A percentile compares a stretch with the other conserved stretches of the same genome.
These are phyloP conservation scores for Cantharis flavilabris DNA, from an alignment of 2,888 invertebrate genomes.

Conservation along the genomic window DNA sequence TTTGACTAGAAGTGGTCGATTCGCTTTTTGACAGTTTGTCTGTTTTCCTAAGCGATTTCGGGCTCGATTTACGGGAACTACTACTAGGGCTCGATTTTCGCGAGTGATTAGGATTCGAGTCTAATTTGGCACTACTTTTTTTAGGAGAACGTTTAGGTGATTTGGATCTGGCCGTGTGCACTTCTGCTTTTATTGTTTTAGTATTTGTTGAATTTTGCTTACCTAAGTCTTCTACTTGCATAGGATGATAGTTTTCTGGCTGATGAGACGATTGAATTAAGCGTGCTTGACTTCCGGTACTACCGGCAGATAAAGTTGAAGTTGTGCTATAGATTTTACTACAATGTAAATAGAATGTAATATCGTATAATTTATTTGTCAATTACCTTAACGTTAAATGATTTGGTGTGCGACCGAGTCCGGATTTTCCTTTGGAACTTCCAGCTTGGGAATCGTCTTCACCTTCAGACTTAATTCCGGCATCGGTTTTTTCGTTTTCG, in stretches of 20 bases:
- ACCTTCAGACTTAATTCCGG: slow-evolving; percentile 84
- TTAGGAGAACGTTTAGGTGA: slow-evolving; percentile 47
- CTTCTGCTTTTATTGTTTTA: slow-evolving; percentile 57
- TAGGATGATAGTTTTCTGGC: slow-evolving; percentile 89
- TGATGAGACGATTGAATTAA: slow-evolving; percentile 93
- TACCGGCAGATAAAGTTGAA: slow-evolving; percentile 91
- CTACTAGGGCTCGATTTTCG: slow-evolving; percentile 45
- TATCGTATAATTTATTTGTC: not conserved
- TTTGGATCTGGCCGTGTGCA: slow-evolving; percentile 46
- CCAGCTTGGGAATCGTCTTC: slow-evolving; percentile 80
- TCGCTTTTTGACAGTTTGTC: slow-evolving; percentile 7
- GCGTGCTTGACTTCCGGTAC: slow-evolving; percentile 90
- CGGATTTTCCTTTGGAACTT: slow-evolving; percentile 63
- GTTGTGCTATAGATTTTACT: slow-evolving; percentile 72
- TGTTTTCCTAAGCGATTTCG: slow-evolving; percentile 34
- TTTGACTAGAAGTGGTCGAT: slow-evolving; percentile 13
- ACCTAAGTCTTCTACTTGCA: slow-evolving; percentile 88
- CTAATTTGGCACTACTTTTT: slow-evolving; percentile 40
- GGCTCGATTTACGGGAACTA: slow-evolving; percentile 30
- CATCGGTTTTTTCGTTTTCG: slow-evolving; percentile 64
- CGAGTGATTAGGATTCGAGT: slow-evolving; percentile 43
- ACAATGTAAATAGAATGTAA: slow-evolving; percentile 27
- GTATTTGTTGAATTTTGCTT: slow-evolving; percentile 64
- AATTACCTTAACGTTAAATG: slow-evolving; percentile 82
- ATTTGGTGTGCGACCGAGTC: slow-evolving; percentile 88